Evolutionary conservation across 2,888 invertebrate genomes (phyloP), one percentile per base, ranked within the genome.

Genomic region (Loripinus fragilis): DNA sequence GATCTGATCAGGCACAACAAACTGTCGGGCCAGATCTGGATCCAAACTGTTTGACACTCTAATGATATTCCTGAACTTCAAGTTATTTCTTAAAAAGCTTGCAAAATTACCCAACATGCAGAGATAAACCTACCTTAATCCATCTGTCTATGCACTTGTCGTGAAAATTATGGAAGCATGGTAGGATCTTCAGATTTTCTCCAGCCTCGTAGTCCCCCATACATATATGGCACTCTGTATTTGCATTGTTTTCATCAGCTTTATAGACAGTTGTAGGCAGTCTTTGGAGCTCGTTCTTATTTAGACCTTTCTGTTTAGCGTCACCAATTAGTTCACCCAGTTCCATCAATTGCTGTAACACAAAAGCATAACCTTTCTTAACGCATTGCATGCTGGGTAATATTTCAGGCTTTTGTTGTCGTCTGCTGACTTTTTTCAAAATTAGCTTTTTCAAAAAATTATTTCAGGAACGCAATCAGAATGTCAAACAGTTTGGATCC

Each of bases 161-260:
- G 30, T 70, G 70, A 55, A 38, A 70, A 25, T 33, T 52, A 70
- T 70, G 70, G 33, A 70, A 52, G 33, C 70, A 70, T 10, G 70
- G 52, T 2, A 70, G 55, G 33, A 52, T 70, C 38, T 48, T 70
- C 25, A 52, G 70, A 33, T 20, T 70, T 12, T 70, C 70, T 7
- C 89, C 89, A 3, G 85, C 80, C 64, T 88, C 89, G 77, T 89
- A 93, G 60, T 92, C 91, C 76, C 86, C 86, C 87, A 92, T 89
- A 77, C 93, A 93, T 20, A 93, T 90, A 67, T 88, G 87, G 77
- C 92, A 92, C 42, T 88, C 88, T 17, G 78, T 75, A n/a, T 45
- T 69, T 23, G 17, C 38, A 20, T 25, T 50, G 12, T 55, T 67
- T 25, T 71, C 60, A 1, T 25, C n/a, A 15, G 76, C 78, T 60